Evolutionary conservation across 1,140 invertebrate species (phyloP).

Genomic region (Lordiphosa stackelbergi): DNA sequence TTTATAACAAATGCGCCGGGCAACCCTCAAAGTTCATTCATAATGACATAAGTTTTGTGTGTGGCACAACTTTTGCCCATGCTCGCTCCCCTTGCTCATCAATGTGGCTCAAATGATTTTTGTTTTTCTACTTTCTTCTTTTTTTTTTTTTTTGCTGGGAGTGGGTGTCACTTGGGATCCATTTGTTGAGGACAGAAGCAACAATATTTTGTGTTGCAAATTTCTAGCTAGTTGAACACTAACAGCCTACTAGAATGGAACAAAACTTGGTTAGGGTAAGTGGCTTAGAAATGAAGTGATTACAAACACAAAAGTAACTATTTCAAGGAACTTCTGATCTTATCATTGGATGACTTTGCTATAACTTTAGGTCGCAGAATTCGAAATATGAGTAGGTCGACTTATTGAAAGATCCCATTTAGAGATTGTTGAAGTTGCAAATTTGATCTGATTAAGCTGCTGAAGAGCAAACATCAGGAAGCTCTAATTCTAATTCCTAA

Average conservation of each 20-base stretch:
- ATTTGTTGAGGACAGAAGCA: conserved; percentile 30
- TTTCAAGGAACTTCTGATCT: no score
- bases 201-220: conserved; percentile 25
- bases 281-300: no score
- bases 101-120: conserved; percentile 65
- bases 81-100: conserved; percentile 25
- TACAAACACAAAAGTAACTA: neutral
- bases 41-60: conserved; percentile 62
- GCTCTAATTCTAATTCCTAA: no score
- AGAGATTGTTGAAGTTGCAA: no score
- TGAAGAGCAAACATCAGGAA: no score
- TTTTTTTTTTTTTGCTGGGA: conserved; percentile 7
- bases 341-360: no score
- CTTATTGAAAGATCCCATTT: no score
- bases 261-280: conserved; percentile 11
- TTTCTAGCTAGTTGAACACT: conserved; percentile 32
- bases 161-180: conserved; percentile 32
- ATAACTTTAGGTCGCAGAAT: no score
- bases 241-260: conserved; percentile 37
- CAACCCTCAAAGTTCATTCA: conserved; percentile 48
- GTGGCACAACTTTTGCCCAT: conserved; percentile 31
- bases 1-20: conserved; percentile 26
- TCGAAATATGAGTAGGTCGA: no score
- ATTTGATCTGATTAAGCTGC: no score
- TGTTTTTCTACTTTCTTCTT: neutral